phyloP scores from a whole-genome alignment of 2,797 vertebrate species.

The Percopsis omiscomaycus region DNA sequence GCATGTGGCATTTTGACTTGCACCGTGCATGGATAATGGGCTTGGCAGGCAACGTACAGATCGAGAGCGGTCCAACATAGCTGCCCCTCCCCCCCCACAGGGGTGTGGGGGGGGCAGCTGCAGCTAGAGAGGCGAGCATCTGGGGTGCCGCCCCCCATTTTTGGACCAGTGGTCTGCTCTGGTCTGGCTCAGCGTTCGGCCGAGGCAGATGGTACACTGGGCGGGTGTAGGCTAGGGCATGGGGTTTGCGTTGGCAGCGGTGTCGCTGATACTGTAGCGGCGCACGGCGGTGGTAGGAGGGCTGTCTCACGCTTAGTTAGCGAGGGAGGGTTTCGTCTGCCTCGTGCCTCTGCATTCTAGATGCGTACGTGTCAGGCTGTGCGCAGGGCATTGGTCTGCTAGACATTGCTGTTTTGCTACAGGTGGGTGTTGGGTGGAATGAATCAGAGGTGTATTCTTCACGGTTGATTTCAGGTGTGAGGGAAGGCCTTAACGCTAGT shows the following conservation, averaged over 20 bases:
- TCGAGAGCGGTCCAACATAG: constrained; percentile 57
- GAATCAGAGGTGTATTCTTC: not conserved
- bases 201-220: constrained; percentile 68
- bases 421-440: not conserved
- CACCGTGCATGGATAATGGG: constrained; percentile 68
- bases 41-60: constrained; percentile 58
- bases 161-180: constrained; percentile 43
- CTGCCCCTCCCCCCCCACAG: constrained; percentile 1
- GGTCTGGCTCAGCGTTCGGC: constrained; percentile 50
- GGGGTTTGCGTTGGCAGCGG: constrained; percentile 50
- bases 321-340: constrained; percentile 39
- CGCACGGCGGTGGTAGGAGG: constrained; percentile 25
- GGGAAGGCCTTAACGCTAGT: not conserved
- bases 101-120: not conserved
- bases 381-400: not conserved
- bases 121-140: constrained; percentile 42
- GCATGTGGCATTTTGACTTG: constrained; percentile 69
- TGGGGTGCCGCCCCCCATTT: constrained; percentile 30
- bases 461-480: not conserved
- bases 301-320: constrained; percentile 57
- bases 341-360: constrained; percentile 37
- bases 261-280: constrained; percentile 47
- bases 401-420: not conserved
- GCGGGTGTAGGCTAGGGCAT: constrained; percentile 39
- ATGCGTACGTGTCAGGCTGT: constrained; percentile 13